A percentile compares a stretch with the other conserved stretches of the same genome.
These are phyloP conservation scores for Cyanocitta stelleri DNA, from an alignment of 2,113 vertebrate genomes.

Conservation along the genomic window DNA sequence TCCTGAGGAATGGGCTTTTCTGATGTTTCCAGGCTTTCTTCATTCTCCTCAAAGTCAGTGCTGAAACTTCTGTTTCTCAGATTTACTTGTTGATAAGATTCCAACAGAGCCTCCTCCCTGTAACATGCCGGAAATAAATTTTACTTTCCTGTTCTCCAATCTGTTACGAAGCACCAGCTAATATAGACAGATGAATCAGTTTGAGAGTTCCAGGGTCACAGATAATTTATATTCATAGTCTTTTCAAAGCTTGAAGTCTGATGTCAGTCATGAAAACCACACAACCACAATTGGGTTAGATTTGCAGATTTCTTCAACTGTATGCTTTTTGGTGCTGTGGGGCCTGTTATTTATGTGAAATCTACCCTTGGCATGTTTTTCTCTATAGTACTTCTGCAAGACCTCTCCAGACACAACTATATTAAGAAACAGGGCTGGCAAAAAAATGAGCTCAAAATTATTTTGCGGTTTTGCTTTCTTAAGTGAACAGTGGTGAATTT, in stretches of 20 bases:
- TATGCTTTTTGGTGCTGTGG: background rate
- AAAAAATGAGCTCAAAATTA: background rate
- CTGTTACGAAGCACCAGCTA: background rate
- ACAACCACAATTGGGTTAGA: background rate
- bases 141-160: background rate
- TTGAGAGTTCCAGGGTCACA: background rate
- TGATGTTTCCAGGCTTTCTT: background rate
- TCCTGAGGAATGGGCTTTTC: background rate
- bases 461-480: background rate
- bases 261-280: background rate
- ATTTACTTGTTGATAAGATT: background rate
- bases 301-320: background rate
- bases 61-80: background rate
- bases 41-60: background rate
- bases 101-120: background rate
- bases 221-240: background rate
- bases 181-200: background rate
- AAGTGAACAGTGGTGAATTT: background rate
- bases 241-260: background rate
- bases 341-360: background rate
- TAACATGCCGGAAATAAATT: background rate
- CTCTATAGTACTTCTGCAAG: background rate
- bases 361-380: background rate
- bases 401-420: background rate
- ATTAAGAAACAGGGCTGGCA: background rate